Conservation (phyloP, 2,113 vertebrate species). For the Platichthys stellatus region DNA sequence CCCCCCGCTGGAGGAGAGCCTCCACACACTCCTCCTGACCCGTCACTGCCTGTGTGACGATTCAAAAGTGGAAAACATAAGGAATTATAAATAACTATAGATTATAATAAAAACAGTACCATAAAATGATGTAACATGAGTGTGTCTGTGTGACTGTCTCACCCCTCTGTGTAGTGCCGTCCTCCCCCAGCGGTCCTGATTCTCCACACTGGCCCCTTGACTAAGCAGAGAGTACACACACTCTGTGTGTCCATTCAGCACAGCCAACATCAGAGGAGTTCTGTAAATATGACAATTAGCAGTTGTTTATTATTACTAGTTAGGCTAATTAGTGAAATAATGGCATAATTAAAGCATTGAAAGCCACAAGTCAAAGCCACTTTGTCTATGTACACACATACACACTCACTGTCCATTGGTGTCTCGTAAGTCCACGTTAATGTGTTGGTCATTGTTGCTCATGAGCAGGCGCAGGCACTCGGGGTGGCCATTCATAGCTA, state of each 20-base stretch:
- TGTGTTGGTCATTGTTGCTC: constrained; percentile 90
- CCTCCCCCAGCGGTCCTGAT: constrained; percentile 94
- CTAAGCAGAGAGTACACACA: constrained; percentile 94
- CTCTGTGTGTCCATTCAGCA: constrained; percentile 95
- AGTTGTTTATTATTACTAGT: constrained; percentile 3
- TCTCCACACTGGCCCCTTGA: constrained; percentile 93
- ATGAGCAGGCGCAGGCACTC: constrained; percentile 95
- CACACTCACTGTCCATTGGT: constrained; percentile 93
- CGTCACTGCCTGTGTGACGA: constrained; percentile 87
- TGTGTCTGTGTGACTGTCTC: constrained; percentile 59
- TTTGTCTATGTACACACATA: constrained; percentile 23
- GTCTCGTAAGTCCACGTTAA: constrained; percentile 92
- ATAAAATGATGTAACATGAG: not conserved
- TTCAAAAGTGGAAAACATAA: not conserved
- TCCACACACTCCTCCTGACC: constrained; percentile 96
- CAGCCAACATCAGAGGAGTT: constrained; percentile 96
- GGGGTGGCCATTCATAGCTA: constrained; percentile 95
- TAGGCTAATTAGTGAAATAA: not conserved
- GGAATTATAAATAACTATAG: not conserved
- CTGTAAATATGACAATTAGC: constrained; percentile 69
- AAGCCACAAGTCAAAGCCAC: not conserved
- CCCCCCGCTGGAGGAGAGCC: constrained; percentile 91
- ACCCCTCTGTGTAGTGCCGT: constrained; percentile 96
- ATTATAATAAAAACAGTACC: not conserved
- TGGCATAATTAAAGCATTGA: not conserved